Conservation (phyloP, 30 jellyfish, hydroid and myxozoan species). For the Aurelia aurita complex sp. Pacific region DNA sequence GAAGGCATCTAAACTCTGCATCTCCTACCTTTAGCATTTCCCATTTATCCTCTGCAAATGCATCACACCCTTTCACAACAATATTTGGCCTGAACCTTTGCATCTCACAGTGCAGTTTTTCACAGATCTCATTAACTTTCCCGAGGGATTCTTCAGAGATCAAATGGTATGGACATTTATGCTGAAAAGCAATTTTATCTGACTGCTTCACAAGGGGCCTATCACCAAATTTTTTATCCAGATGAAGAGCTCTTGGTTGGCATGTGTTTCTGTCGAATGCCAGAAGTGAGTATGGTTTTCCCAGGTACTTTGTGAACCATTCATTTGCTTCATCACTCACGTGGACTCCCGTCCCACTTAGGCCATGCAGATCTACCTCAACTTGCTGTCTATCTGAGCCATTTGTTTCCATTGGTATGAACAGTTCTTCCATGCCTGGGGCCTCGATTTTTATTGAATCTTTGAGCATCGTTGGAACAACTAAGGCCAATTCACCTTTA, state of each 20-base stretch:
- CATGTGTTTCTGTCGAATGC: constrained; percentile 15
- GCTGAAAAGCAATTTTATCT: constrained; percentile 45
- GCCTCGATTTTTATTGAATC: constrained; percentile 38
- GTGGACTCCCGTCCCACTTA: constrained; percentile 48
- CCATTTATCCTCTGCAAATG: constrained; percentile 72
- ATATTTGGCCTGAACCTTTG: constrained; percentile 67
- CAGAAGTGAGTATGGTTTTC: constrained; percentile 45
- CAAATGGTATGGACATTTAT: constrained; percentile 52
- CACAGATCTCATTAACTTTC: constrained; percentile 16
- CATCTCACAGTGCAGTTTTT: constrained; percentile 19
- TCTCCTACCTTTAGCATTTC: constrained; percentile 22
- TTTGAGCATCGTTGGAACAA: constrained; percentile 13
- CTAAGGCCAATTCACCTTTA: constrained; percentile 34
- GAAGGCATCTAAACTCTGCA: constrained; percentile 44
- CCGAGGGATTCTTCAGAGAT: constrained; percentile 50
- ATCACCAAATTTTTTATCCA: constrained; percentile 13
- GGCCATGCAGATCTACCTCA: constrained; percentile 25
- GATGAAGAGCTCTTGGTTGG: constrained; percentile 43
- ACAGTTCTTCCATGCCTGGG: constrained; percentile 50
- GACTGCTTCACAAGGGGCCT: constrained; percentile 31
- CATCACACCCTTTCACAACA: constrained; percentile 38
- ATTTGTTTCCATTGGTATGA: not conserved
- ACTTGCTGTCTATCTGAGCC: constrained; percentile 15
- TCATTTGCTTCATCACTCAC: constrained; percentile 68
- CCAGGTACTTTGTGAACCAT: constrained; percentile 60